Evolutionary conservation across 1,140 invertebrate genomes (phyloP), one percentile per base, ranked within the genome.

Genomic region (Anastrepha ludens): DNA sequence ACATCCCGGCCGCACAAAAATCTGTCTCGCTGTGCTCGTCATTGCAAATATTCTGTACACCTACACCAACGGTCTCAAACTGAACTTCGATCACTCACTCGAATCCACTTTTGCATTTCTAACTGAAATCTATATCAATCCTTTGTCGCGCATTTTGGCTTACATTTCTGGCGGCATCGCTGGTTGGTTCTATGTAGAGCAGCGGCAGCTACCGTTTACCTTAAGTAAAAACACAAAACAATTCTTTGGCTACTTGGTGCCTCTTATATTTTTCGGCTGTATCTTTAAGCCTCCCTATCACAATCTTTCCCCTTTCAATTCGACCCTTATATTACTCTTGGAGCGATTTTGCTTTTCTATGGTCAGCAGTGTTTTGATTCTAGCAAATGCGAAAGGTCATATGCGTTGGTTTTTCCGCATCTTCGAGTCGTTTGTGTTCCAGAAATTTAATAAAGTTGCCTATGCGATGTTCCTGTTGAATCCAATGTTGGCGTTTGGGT

Each of bases 91-190:
- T 74, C 39, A 41, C 13, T 3, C 67, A 0, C 11, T 74, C 13
- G 67, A 74, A 39, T 55, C 58, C 13, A 85, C 20, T 1, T 59
- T 85, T 9, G n/a, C 55, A 4, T 6, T 44, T 47, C 5, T 47
- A 44, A 74, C 67, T 9, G 67, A 74, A 74, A 74, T 74, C 67
- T 74, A 74, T 15, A 74, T n/a, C 3, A 9, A 74, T 47, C 67
- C 67, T 15, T 74, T 74, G 2, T 29, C 41, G 15, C 67, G 67
- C 4, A 74, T 74, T 44, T 44, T 74, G 67, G 67, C 67, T 17
- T 74, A 74, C 15, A 74, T 74, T 5, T 74, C 11, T 2, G 67
- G 67, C 39, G 1, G 67, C 41, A 74, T 74, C 13, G 67, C 67
- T 17, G 67, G 67, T 17, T 74, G 67, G 67, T 74, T 2, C 39